Percentiles rank a stretch among this genome's conserved stretches.
These are phyloP conservation scores for Mormyrus hasselquistii DNA, from an alignment of 2,797 vertebrate species.

Conservation along the genomic window DNA sequence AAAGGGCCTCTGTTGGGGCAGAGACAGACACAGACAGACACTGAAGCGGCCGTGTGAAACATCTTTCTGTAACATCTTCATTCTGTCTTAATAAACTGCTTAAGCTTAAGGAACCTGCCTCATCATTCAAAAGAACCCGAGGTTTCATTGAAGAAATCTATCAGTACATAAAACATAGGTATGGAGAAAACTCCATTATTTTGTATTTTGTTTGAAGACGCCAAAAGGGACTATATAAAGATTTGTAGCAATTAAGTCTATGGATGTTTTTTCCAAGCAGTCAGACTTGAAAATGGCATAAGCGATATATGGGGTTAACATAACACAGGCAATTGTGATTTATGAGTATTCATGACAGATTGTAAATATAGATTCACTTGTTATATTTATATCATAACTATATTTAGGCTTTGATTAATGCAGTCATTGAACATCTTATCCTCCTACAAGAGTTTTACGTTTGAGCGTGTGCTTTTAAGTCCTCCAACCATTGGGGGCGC, in stretches of 20 bases:
- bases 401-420: not conserved
- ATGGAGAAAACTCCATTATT: not conserved
- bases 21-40: too few species aligned
- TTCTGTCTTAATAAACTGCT: too few species aligned
- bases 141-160: too few species aligned
- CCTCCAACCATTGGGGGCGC: constrained; percentile 46
- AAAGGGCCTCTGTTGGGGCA: too few species aligned
- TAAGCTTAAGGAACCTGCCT: too few species aligned
- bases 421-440: not conserved
- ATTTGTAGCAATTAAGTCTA: not conserved
- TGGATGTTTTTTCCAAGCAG: not conserved
- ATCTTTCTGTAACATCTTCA: too few species aligned
- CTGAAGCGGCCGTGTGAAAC: too few species aligned
- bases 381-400: not conserved
- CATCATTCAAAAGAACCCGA: too few species aligned
- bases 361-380: not conserved
- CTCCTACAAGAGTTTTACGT: not conserved
- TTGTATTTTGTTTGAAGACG: not conserved
- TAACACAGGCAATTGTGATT: not conserved
- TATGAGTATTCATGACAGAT: not conserved
- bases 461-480: not conserved
- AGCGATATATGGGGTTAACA: not conserved
- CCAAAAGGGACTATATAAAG: not conserved
- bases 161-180: not conserved
- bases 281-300: not conserved